A percentile compares a stretch with the other conserved stretches of the same genome.
These are phyloP conservation scores for Pilophorus perplexus DNA, from an alignment of 2,888 invertebrate genomes.

Conservation along the genomic window DNA sequence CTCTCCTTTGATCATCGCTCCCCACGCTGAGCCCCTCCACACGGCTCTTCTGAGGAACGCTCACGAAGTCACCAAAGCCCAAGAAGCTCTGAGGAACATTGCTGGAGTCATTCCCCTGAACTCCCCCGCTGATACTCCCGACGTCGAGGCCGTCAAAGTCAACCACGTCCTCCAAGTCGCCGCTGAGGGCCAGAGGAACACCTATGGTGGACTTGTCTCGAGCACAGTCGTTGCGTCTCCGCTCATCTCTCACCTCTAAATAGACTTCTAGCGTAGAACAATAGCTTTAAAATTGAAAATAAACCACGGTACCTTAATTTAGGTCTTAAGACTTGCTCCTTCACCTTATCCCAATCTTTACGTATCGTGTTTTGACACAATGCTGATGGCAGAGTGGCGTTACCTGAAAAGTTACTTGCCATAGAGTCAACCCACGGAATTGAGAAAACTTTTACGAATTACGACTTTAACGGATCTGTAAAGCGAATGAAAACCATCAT, in stretches of 20 bases:
- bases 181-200: conserved; percentile 36
- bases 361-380: too few species aligned
- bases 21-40: conserved; percentile 52
- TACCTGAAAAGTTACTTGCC: too few species aligned
- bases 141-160: conserved; percentile 37
- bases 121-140: conserved; percentile 43
- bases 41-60: conserved; percentile 52
- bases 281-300: conserved; percentile 8
- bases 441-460: too few species aligned
- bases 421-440: too few species aligned
- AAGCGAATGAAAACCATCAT: too few species aligned
- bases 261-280: too few species aligned
- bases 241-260: conserved; percentile 31
- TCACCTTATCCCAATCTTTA: too few species aligned
- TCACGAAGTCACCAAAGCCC: conserved; percentile 45
- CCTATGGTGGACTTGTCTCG: conserved; percentile 45
- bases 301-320: conserved; percentile 13
- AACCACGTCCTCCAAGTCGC: conserved; percentile 36
- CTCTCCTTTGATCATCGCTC: conserved; percentile 15
- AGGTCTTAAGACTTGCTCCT: too few species aligned
- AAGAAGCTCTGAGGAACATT: conserved; percentile 51
- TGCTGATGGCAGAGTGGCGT: too few species aligned
- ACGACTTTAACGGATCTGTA: too few species aligned
- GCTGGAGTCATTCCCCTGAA: conserved; percentile 50
- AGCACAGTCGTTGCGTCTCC: background rate